Evolutionary conservation across 2,888 invertebrate species (phyloP), one percentile per base, ranked within the genome.

Genomic region (Marasmarcha lunaedactyla): DNA sequence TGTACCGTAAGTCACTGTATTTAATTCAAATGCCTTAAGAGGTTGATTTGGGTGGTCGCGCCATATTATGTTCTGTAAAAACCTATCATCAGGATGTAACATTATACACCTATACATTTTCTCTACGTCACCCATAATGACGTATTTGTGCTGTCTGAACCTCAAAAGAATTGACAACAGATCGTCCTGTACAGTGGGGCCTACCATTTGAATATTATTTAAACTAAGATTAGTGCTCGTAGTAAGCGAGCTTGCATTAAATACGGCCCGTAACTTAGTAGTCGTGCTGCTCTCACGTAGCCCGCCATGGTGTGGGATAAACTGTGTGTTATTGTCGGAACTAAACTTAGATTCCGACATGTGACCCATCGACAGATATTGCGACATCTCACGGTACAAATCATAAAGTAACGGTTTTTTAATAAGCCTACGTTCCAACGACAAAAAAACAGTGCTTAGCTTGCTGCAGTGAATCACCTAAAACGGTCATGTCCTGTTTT

Each of bases 1-100:
- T 1, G 51, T 52, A 11, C 52, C 54, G 27, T 52, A 54, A 1
- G 49, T 53, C 0, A 53, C 51, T 2, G 50, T 51, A 36, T 55
- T 54, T 12, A 55, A 33, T 12, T 42, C 14, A 39, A 39, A 49
- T 1, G 14, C 10, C 12, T 50, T 42, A 5, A 54, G 4, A 1
- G 45, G 41, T 2, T 42, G 15, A 0, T 33, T 34, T 0, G 46
- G 14, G 33, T 50, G 14, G 25, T 47, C 38, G 38, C 54, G 51
- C 53, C 54, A 54, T 1, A 49, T 1, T 1, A 53, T 46, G n/a
- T 42, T 43, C 35, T 49, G 48, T 6, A 51, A 15, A n/a, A 44
- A 38, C 14, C 48, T 15, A 11, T 53, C 43, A 10, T n/a, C 33
- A 26, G 14, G 44, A 42, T 37, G 49, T 44, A 1, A 54, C 46